Evolutionary conservation across 2,113 vertebrate species (phyloP).

Genomic region (Actenoides hombroni): DNA sequence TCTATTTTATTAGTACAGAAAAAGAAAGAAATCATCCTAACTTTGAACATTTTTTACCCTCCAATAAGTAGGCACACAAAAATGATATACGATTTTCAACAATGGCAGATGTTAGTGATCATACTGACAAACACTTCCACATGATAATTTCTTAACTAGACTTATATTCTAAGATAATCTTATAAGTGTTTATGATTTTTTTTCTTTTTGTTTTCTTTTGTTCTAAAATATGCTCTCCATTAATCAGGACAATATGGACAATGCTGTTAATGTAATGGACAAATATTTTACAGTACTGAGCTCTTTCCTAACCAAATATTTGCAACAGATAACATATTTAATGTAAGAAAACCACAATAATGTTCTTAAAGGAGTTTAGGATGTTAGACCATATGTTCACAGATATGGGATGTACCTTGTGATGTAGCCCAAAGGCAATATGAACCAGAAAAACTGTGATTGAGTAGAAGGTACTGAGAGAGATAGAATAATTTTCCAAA

Average conservation of each 20-base stretch:
- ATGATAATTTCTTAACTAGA: not conserved
- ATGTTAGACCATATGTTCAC: slow-evolving; percentile 6
- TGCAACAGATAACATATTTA: not conserved
- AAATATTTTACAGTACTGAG: not conserved
- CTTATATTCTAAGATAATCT: not conserved
- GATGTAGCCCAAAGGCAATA: not conserved
- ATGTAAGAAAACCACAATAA: not conserved
- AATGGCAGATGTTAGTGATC: not conserved
- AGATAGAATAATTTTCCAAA: not conserved
- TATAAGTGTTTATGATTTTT: not conserved
- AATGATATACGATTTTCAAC: not conserved
- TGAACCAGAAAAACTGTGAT: not conserved
- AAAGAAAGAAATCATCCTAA: not conserved
- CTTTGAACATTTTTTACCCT: not conserved
- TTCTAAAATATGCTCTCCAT: not conserved
- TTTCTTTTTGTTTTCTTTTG: not conserved
- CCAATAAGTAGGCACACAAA: not conserved
- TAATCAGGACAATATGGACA: slow-evolving; percentile 2
- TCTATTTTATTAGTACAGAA: not conserved
- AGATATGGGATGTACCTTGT: not conserved
- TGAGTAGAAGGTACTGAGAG: not conserved
- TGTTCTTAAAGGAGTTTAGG: slow-evolving; percentile 19
- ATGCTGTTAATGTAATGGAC: not conserved
- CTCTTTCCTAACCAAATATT: not conserved
- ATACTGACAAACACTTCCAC: not conserved